Percentiles rank a stretch among this genome's conserved stretches.
Evolutionary conservation across 2,888 invertebrate species (phyloP).

Genomic region (Congeria kusceri): DNA sequence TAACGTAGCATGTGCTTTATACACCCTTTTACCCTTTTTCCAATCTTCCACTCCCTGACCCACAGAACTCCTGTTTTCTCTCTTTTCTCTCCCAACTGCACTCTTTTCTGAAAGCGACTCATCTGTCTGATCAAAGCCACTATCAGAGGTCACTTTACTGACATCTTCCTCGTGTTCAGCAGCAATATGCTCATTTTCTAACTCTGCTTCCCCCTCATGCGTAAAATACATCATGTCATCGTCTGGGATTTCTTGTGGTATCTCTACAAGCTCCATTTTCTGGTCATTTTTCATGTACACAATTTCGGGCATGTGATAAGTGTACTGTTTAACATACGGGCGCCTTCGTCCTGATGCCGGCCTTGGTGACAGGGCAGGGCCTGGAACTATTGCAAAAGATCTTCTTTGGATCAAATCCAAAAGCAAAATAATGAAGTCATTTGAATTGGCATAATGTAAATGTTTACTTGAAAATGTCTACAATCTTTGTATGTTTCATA

Average conservation of each 20-base stretch:
- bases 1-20: no score
- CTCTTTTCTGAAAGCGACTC: constrained; percentile 16
- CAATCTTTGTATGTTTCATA: no score
- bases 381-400: constrained; percentile 39
- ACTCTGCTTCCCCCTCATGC: neutral
- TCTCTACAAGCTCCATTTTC: constrained; percentile 57
- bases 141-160: constrained; percentile 21
- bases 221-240: constrained; percentile 64
- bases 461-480: no score
- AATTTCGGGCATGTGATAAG: constrained; percentile 56
- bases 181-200: constrained; percentile 51
- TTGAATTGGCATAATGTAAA: no score
- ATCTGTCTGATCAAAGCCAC: constrained; percentile 28
- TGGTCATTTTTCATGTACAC: constrained; percentile 65
- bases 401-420: constrained; percentile 1
- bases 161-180: constrained; percentile 43
- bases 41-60: neutral
- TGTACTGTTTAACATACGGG: constrained; percentile 42
- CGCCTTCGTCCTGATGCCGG: neutral
- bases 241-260: constrained; percentile 46
- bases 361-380: constrained; percentile 17
- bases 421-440: no score
- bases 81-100: neutral
- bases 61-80: neutral
- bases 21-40: neutral